Base-by-base conservation (phyloP, 2,888 invertebrate genomes). In the Chrysomela aeneicollis region DNA sequence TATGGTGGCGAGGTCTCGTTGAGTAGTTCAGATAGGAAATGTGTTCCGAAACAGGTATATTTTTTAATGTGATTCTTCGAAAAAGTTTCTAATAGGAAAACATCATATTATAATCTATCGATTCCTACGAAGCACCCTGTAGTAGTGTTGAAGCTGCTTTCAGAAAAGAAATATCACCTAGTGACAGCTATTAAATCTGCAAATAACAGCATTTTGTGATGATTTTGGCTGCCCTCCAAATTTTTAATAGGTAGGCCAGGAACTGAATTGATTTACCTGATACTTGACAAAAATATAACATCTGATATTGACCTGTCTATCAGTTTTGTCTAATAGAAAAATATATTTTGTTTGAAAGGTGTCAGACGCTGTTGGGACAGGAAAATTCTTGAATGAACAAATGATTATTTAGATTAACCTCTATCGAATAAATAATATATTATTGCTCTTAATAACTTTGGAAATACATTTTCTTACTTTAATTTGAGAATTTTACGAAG, bases 1-100 rank as follows among this genome's bases (percentile, higher is more conserved):
- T 55, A 66, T 63, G 63, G 63, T 63, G 66, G 59, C 60, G 66
- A 60, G 60, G 60, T 66, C 63, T 55, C 63, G 66, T 59, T 66
- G 66, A 66, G 60, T 62, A 35, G 66, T 63, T 63, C 54, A 63
- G 59, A 60, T 62, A 66, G 52, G 51, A 63, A 66, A 59, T 52
- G 59, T 51, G 51, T 50, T 52, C 32, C 35, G 22, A 32, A 37
- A 59, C 59, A 59, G 59, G 59, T 59, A 59, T 42, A 52, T 59
- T 52, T 46, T 46, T 4, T 17, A 52, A 50, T 17, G 35, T 52
- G 59, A 59, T 59, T 59, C 32, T n/a, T n/a, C n/a, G n/a, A n/a
- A n/a, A n/a, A n/a, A 12, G 49, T 12, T 19, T 49, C 49, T 49
- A 10, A 26, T 26, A 6, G 26, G 6, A 26, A 26, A 26, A 26